These are phyloP conservation scores for Crossocerus cetratus DNA, from an alignment of 2,888 invertebrate genomes.

Conservation along the genomic window DNA sequence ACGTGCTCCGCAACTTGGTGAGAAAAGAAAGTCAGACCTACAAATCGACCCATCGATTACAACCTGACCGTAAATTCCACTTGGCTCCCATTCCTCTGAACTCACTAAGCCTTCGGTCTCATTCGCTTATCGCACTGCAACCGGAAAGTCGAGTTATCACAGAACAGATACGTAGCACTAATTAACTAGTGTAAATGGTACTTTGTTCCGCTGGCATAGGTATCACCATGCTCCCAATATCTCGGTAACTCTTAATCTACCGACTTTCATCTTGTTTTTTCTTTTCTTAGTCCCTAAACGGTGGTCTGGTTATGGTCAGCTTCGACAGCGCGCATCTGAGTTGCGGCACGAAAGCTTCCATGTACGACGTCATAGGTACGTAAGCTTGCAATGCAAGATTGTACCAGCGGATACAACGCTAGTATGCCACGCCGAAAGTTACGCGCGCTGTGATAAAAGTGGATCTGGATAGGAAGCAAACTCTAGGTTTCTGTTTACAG, in stretches of 20 bases:
- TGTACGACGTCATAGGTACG: slow-evolving; percentile 81
- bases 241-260: background rate
- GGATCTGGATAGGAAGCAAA: background rate
- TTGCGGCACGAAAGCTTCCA: slow-evolving; percentile 79
- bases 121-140: too few species aligned
- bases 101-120: too few species aligned
- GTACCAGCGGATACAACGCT: slow-evolving; percentile 12
- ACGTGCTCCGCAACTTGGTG: slow-evolving; percentile 79
- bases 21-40: slow-evolving; percentile 25
- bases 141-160: too few species aligned
- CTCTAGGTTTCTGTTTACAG: slow-evolving; percentile 63
- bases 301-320: slow-evolving; percentile 83
- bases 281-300: slow-evolving; percentile 79
- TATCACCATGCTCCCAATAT: background rate
- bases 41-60: background rate
- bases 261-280: slow-evolving; percentile 12
- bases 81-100: too few species aligned
- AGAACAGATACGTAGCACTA: too few species aligned
- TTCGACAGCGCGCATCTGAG: slow-evolving; percentile 82
- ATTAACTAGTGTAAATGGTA: too few species aligned
- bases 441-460: slow-evolving; percentile 3
- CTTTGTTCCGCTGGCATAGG: background rate
- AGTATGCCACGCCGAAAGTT: slow-evolving; percentile 7
- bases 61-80: background rate
- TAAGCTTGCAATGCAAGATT: background rate